phyloP scores from a whole-genome alignment of 2,797 vertebrate genomes.

The Falco biarmicus region DNA sequence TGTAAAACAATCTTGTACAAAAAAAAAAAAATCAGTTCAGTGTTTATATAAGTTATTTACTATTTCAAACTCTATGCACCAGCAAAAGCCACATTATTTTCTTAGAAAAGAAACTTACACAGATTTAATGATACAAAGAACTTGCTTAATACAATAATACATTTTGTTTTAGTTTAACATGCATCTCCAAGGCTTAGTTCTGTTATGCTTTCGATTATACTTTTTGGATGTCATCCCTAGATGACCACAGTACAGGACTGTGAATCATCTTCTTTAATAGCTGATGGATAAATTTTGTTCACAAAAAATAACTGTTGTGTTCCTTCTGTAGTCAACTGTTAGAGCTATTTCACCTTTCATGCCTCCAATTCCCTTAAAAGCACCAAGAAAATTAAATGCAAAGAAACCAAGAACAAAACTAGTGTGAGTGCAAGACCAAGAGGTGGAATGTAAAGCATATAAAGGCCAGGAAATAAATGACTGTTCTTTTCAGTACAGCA shows the following conservation, averaged over 20 bases:
- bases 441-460: not conserved
- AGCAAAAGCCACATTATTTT: not conserved
- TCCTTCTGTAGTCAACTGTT: not conserved
- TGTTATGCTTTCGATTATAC: not conserved
- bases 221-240: not conserved
- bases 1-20: not conserved
- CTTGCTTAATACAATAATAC: not conserved
- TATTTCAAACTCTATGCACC: not conserved
- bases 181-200: not conserved
- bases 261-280: not conserved
- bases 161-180: not conserved
- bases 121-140: not conserved
- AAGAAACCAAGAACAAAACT: not conserved
- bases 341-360: not conserved
- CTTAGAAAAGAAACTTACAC: not conserved
- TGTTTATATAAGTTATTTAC: not conserved
- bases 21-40: not conserved
- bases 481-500: not conserved
- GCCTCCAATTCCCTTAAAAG: not conserved
- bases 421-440: not conserved
- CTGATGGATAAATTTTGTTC: not conserved
- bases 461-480: not conserved
- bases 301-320: not conserved
- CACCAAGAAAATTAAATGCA: not conserved
- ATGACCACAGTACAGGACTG: not conserved